These are phyloP conservation scores for Drosophila mimica DNA, from an alignment of 2,888 invertebrate species.

Conservation along the genomic window DNA sequence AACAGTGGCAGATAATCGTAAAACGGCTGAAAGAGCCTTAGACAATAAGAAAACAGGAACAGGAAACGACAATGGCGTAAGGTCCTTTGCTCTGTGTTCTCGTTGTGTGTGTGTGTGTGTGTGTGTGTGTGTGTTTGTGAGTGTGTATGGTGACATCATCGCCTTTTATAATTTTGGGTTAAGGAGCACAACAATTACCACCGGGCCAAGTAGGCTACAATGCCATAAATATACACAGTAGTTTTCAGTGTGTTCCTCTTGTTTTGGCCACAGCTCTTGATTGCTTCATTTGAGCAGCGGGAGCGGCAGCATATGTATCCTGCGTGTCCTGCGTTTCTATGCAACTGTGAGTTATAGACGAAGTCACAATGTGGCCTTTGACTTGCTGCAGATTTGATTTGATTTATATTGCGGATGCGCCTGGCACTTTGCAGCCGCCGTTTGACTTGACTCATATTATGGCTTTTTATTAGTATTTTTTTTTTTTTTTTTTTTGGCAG, in stretches of 20 bases:
- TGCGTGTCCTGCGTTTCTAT: slow-evolving; percentile 18
- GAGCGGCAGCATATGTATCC: slow-evolving; percentile 19
- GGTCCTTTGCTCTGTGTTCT: slow-evolving; percentile 13
- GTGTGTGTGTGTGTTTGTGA: slow-evolving; percentile 7
- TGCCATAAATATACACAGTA: neutral
- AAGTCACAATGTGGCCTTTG: slow-evolving; percentile 34
- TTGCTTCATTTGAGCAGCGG: slow-evolving; percentile 60
- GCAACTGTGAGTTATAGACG: slow-evolving; percentile 57
- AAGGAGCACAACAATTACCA: slow-evolving; percentile 70
- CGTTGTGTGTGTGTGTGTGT: neutral
- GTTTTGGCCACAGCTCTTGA: slow-evolving; percentile 48
- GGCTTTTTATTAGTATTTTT: slow-evolving; percentile 20
- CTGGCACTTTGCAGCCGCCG: slow-evolving; percentile 65
- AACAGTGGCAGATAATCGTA: slow-evolving; percentile 64
- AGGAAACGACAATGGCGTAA: slow-evolving; percentile 75
- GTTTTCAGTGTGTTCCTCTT: slow-evolving; percentile 10
- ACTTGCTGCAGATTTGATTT: slow-evolving; percentile 40
- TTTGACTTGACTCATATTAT: slow-evolving; percentile 50
- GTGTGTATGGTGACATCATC: slow-evolving; percentile 77
- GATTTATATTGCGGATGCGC: slow-evolving; percentile 83
- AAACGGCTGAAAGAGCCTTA: slow-evolving; percentile 59
- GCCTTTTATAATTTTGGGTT: slow-evolving; percentile 69
- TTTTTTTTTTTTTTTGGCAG: slow-evolving; percentile 20
- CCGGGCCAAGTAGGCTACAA: slow-evolving; percentile 33
- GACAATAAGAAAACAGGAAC: slow-evolving; percentile 73